phyloP scores from a whole-genome alignment of 2,113 vertebrate species.

The Lepus europaeus region DNA sequence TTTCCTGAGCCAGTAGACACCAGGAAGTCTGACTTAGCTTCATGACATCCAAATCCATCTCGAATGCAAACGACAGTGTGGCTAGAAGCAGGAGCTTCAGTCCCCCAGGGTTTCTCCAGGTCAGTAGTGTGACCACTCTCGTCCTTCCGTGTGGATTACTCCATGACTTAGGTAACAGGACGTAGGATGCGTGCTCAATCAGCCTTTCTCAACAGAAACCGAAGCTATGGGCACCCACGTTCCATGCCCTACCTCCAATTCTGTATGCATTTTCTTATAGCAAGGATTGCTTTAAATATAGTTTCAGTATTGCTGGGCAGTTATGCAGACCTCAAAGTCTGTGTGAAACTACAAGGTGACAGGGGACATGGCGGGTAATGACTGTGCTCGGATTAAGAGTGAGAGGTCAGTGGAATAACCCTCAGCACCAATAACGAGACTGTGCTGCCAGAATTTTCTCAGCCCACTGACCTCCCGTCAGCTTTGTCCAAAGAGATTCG shows the following conservation, averaged over 20 bases:
- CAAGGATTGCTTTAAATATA: constrained; percentile 37
- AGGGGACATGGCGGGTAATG: neutral
- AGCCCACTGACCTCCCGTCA: neutral
- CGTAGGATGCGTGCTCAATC: neutral
- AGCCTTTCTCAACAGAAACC: constrained; percentile 18
- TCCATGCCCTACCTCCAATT: neutral
- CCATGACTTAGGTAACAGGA: neutral
- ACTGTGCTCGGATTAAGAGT: neutral
- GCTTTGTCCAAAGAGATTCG: neutral
- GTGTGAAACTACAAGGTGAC: neutral
- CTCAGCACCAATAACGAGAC: no score
- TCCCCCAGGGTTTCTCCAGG: neutral
- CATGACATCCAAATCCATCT: constrained; percentile 55
- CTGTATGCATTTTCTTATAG: neutral
- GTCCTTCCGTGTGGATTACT: neutral
- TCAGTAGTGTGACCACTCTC: neutral
- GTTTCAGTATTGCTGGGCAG: neutral
- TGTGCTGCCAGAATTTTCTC: neutral
- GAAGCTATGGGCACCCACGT: neutral
- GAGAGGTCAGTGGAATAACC: neutral
- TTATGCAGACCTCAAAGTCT: neutral
- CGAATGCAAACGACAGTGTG: neutral
- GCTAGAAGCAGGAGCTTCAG: neutral
- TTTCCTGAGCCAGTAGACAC: constrained; percentile 53
- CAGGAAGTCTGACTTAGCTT: constrained; percentile 46